Evolutionary conservation across 2,113 vertebrate species (phyloP).

Genomic region (Zootoca vivipara): DNA sequence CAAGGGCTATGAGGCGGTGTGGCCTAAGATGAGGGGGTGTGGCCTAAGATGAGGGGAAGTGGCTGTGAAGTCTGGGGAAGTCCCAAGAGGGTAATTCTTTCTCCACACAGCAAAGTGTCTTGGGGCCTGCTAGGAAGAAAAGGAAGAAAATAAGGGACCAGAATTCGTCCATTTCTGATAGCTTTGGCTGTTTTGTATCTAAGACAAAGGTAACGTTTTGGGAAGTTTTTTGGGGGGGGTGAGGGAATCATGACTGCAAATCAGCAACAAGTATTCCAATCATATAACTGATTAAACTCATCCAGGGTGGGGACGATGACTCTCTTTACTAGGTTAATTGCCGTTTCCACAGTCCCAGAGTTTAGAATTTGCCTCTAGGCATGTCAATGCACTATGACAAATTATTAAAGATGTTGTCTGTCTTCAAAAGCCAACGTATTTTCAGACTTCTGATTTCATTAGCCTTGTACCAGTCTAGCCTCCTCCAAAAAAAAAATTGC

Average conservation of each 20-base stretch:
- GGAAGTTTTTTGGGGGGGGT: no score
- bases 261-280: constrained; percentile 3
- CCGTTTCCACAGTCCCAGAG: background rate
- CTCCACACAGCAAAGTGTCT: background rate
- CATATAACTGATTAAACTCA: constrained; percentile 9
- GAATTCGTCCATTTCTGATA: background rate
- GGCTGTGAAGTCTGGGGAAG: no score
- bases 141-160: background rate
- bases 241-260: no score
- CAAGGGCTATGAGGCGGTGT: no score
- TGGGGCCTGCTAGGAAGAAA: background rate
- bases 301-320: background rate
- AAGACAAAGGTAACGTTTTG: background rate
- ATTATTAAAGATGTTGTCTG: constrained; percentile 57
- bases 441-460: constrained; percentile 61
- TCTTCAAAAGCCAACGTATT: constrained; percentile 27
- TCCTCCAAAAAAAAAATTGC: constrained; percentile 25
- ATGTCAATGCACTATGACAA: constrained; percentile 42
- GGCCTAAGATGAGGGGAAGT: no score
- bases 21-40: no score
- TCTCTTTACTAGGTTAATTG: background rate
- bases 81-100: background rate
- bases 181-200: background rate
- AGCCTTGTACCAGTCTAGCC: constrained; percentile 29
- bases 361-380: constrained; percentile 41